These are phyloP conservation scores for Ptilonorhynchus violaceus DNA, from an alignment of 2,113 vertebrate species.

Conservation along the genomic window DNA sequence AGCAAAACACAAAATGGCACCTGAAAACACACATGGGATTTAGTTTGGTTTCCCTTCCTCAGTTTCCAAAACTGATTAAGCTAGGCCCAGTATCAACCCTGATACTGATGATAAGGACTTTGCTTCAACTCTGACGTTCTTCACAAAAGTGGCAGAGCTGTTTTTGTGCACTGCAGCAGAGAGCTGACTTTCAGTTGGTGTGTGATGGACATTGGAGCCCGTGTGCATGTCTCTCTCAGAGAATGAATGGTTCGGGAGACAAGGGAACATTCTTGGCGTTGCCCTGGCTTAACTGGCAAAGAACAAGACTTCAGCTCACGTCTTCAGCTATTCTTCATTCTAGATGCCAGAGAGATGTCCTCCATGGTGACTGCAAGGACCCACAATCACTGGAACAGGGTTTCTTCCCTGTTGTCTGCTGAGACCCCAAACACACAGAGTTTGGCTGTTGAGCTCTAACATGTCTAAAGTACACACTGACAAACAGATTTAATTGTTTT, in stretches of 20 bases:
- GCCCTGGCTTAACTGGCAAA: background rate
- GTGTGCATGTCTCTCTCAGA: background rate
- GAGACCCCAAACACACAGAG: background rate
- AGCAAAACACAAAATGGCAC: background rate
- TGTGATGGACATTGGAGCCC: accelerated
- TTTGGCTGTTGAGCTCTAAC: background rate
- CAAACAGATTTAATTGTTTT: background rate
- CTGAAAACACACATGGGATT: background rate
- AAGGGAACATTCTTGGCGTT: background rate
- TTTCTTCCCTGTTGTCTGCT: background rate
- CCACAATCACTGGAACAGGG: background rate
- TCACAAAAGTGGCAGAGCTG: accelerated
- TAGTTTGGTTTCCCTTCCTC: background rate
- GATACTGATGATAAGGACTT: background rate
- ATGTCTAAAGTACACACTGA: background rate
- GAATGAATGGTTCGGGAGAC: background rate
- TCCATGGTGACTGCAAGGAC: background rate
- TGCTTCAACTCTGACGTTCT: background rate
- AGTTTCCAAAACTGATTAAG: background rate
- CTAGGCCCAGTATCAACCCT: background rate
- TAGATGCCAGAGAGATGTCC: background rate
- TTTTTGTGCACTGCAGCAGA: background rate
- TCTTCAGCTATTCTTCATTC: background rate
- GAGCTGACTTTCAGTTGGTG: background rate
- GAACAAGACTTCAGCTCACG: background rate